Evolutionary conservation across 2,797 vertebrate genomes (phyloP), one percentile per base, ranked within the genome.

Genomic region (Microctenopoma lineatum): DNA sequence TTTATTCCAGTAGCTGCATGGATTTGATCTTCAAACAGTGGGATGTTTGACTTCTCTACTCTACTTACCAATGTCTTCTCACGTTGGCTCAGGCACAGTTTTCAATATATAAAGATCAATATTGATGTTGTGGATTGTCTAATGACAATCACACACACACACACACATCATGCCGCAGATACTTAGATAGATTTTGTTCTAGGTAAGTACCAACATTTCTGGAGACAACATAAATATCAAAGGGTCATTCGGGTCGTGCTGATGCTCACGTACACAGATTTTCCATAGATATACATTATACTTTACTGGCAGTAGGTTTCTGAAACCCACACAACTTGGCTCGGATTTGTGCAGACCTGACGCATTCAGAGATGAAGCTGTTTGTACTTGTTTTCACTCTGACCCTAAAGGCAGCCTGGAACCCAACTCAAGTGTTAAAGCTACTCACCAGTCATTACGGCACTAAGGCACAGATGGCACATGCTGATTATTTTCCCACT

Each of bases 191-290:
- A 84, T 87, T 42, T 54, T 52, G 68, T 62, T 70, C 32, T 70
- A 72, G 51, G 72, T 83, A 76, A 84, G 87, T 70, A 80, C 57
- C 60, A 75, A 44, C 39, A 58, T 25, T 69, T 36, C 9, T 13
- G 29, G 29, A 52, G 57, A 66, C 26, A 51, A 55, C 65, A 60
- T 41, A 44, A 61, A 63, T 2, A 32, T 76, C n/a, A 12, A 74
- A 71, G 36, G 9, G 9, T 38, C 36, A 38, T 38, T 38, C 12
- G 9, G 6, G 36, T 38, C 32, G 3, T 34, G 32, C 32, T 34
- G 32, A 9, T 34, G 32, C 32, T 34, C 2, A 34, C 32, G 7
- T 34, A 9, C 32, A 34, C 7, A 34, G 32, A 9, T 9, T 34
- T 34, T 34, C 32, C 32, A 34, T 34, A 34, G 9, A 34, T 1